phyloP scores from a whole-genome alignment of 2,113 vertebrate species.

The Mystacornis crossleyi region DNA sequence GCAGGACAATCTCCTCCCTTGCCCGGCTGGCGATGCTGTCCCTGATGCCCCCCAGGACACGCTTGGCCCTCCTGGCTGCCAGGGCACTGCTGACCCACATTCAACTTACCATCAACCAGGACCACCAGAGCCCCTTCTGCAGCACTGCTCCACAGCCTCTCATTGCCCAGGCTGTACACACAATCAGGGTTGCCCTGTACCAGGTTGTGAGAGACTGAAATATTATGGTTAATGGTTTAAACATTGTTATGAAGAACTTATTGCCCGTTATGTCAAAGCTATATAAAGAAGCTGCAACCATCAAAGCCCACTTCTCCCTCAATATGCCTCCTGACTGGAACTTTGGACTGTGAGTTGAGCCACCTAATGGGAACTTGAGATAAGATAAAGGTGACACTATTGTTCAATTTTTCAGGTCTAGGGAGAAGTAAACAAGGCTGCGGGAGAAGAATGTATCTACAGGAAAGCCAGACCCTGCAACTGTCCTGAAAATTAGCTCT shows the following conservation, averaged over 20 bases:
- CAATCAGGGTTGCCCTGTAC: fast-evolving
- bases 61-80: neutral
- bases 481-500: neutral
- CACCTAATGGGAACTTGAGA: neutral
- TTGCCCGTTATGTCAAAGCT: neutral
- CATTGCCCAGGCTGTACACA: fast-evolving
- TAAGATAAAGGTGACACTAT: neutral
- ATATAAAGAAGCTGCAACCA: neutral
- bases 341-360: neutral
- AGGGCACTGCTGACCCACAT: neutral
- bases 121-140: fast-evolving
- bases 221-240: neutral
- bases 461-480: neutral
- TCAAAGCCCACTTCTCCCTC: neutral
- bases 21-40: fast-evolving
- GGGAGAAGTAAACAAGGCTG: neutral
- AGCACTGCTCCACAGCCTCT: neutral
- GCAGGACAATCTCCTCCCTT: neutral
- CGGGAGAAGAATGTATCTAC: neutral
- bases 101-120: fast-evolving
- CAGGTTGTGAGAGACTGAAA: neutral
- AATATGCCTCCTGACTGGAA: neutral
- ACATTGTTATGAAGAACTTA: neutral
- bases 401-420: neutral
- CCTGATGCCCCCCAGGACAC: neutral